A percentile compares a stretch with the other conserved stretches of the same genome.
These are phyloP conservation scores for Metellina segmentata DNA, from an alignment of 2,888 invertebrate genomes.

Conservation along the genomic window DNA sequence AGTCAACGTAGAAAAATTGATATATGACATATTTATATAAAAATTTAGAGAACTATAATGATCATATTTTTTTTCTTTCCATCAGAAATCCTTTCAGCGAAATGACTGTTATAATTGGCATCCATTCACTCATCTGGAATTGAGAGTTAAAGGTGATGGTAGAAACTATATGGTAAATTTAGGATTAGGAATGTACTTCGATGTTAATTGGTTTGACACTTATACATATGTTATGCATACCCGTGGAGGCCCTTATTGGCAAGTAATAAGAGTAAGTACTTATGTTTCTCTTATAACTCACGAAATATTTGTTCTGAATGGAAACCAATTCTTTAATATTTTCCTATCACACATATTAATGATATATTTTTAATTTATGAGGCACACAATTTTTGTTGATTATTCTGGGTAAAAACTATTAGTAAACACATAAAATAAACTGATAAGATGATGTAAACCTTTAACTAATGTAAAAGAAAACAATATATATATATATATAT, in stretches of 20 bases:
- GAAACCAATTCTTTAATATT: no score
- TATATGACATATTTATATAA: no score
- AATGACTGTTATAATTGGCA: conserved; percentile 88
- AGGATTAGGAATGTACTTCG: conserved; percentile 88
- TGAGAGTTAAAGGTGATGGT: conserved; percentile 96
- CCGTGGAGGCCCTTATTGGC: conserved; percentile 99
- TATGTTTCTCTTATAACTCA: no score
- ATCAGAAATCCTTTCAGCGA: conserved; percentile 90
- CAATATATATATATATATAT: no score
- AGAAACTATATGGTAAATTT: conserved; percentile 92
- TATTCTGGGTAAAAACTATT: no score
- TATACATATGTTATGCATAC: conserved; percentile 93
- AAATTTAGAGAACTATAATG: no score
- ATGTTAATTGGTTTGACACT: conserved; percentile 93
- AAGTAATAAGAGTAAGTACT: conserved; percentile 87
- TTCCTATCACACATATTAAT: neutral
- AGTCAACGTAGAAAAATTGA: no score
- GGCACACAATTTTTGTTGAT: neutral
- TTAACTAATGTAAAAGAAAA: no score
- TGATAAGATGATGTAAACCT: no score
- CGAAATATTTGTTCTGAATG: no score
- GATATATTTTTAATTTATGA: neutral
- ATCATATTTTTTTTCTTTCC: neutral
- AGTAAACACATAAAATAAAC: no score
- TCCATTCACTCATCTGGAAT: conserved; percentile 87